Evolutionary conservation across 2,888 invertebrate species (phyloP).

Genomic region (Napeogenes sylphis): DNA sequence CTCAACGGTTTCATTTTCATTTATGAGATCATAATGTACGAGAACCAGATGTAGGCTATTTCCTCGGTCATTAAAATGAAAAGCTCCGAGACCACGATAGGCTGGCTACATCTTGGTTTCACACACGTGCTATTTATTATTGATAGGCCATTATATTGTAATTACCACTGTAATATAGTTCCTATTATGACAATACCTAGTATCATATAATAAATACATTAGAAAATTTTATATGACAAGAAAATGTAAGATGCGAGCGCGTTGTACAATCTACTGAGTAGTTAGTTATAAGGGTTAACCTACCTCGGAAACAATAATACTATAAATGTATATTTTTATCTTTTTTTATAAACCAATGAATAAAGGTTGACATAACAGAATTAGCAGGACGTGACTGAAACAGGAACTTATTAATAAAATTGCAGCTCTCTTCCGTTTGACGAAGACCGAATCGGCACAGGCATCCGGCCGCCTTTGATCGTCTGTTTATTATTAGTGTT

Average conservation of each 20-base stretch:
- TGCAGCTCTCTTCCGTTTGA: slow-evolving; percentile 65
- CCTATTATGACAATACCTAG: too few species aligned
- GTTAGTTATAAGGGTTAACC: too few species aligned
- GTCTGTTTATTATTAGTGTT: slow-evolving; percentile 51
- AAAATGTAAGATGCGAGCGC: too few species aligned
- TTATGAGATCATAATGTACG: slow-evolving; percentile 43
- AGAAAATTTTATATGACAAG: too few species aligned
- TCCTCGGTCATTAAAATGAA: slow-evolving; percentile 51
- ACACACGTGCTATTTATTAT: slow-evolving; percentile 11
- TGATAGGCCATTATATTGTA: neutral
- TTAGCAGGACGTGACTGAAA: slow-evolving; percentile 67
- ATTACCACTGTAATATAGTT: too few species aligned
- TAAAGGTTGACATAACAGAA: slow-evolving; percentile 40
- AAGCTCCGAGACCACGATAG: slow-evolving; percentile 26
- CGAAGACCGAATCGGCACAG: slow-evolving; percentile 53
- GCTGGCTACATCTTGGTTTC: slow-evolving; percentile 25
- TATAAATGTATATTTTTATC: too few species aligned
- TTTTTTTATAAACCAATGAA: neutral
- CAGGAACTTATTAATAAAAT: slow-evolving; percentile 75
- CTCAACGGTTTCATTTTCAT: slow-evolving; percentile 57
- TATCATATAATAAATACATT: too few species aligned
- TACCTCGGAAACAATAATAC: too few species aligned
- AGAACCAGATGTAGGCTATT: slow-evolving; percentile 59
- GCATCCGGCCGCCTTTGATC: slow-evolving; percentile 68
- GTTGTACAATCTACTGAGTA: too few species aligned